These are phyloP conservation scores for Mythimna albipuncta DNA, from an alignment of 2,888 invertebrate species.

Conservation along the genomic window DNA sequence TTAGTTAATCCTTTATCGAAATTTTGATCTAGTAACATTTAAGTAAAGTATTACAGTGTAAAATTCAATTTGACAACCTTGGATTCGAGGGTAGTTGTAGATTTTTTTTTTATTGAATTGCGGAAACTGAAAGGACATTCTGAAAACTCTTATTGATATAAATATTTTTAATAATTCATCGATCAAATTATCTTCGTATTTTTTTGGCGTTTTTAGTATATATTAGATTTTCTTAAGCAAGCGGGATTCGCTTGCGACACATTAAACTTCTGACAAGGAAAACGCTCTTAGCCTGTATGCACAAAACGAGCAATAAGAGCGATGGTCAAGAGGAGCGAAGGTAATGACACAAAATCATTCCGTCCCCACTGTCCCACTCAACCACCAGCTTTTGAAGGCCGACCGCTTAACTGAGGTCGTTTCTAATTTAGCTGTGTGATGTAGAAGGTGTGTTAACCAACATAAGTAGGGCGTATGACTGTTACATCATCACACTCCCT, in stretches of 20 bases:
- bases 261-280: neutral
- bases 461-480: too few relatives aligned
- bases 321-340: too few relatives aligned
- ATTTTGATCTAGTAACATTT: conserved; percentile 78
- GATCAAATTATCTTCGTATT: too few relatives aligned
- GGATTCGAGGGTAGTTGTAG: conserved; percentile 20
- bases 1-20: conserved; percentile 71
- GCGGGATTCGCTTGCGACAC: neutral
- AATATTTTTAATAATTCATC: neutral
- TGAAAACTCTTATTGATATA: neutral
- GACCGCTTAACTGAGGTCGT: neutral
- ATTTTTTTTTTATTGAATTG: conserved; percentile 27
- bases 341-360: too few relatives aligned
- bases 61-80: conserved; percentile 35
- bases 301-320: neutral
- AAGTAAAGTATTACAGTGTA: conserved; percentile 57
- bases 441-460: too few relatives aligned
- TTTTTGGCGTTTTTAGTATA: neutral
- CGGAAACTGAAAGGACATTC: conserved; percentile 66
- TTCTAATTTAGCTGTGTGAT: too few relatives aligned
- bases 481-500: too few relatives aligned
- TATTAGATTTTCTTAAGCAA: neutral
- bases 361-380: neutral
- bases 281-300: neutral
- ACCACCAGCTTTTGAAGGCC: neutral